Percentiles rank a stretch among this genome's conserved stretches.
Evolutionary conservation across 1,140 invertebrate genomes (phyloP).

Genomic region (Drosophila tani): DNA sequence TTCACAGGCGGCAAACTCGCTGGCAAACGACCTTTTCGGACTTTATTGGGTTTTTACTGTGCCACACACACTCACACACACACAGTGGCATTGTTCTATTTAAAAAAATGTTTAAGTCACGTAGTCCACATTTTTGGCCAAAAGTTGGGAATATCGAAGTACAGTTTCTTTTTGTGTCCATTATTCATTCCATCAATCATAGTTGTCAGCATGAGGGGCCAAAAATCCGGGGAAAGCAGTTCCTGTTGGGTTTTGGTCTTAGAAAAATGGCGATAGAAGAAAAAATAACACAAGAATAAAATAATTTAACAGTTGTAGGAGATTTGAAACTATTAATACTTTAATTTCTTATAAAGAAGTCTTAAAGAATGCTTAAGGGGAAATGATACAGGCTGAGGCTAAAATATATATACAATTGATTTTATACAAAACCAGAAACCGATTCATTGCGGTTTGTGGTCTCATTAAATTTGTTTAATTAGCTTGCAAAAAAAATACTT

Average conservation of each 20-base stretch:
- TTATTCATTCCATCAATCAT: constrained; percentile 60
- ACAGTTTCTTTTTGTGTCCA: constrained; percentile 43
- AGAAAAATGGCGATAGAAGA: background rate
- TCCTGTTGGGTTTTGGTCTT: constrained; percentile 44
- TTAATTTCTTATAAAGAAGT: background rate
- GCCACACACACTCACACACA: constrained; percentile 26
- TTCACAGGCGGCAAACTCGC: constrained; percentile 56
- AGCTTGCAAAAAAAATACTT: background rate
- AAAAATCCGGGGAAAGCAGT: constrained; percentile 63
- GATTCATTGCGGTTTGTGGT: constrained; percentile 18
- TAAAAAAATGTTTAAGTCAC: constrained; percentile 58
- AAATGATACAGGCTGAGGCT: background rate
- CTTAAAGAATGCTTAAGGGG: background rate
- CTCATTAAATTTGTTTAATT: constrained; percentile 8
- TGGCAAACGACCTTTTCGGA: constrained; percentile 51
- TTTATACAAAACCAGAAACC: constrained; percentile 15
- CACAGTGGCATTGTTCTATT: constrained; percentile 63
- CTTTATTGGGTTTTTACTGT: constrained; percentile 37
- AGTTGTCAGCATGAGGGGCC: constrained; percentile 40
- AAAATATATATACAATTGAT: constrained; percentile 8
- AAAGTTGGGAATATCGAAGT: constrained; percentile 44
- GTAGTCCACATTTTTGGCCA: constrained; percentile 57
- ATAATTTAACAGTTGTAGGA: background rate
- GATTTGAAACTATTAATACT: background rate
- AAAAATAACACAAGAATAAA: background rate